Evolutionary conservation across 2,888 invertebrate genomes (phyloP).

Genomic region (Phaedon cochleariae): DNA sequence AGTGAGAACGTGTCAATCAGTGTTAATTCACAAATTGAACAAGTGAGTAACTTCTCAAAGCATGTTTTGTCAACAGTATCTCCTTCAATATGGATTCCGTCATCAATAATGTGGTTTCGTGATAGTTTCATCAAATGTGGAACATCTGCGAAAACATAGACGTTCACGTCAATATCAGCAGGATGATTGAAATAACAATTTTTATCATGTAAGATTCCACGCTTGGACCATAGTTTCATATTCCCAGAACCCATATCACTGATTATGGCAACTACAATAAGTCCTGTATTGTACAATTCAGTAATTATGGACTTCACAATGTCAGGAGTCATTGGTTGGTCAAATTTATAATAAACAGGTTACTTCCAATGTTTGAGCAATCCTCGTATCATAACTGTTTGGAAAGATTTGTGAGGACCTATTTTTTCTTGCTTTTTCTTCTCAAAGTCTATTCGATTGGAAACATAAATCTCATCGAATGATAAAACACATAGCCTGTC

Average conservation of each 20-base stretch:
- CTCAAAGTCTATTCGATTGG: constrained; percentile 32
- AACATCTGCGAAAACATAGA: not conserved
- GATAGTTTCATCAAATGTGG: not conserved
- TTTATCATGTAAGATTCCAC: not conserved
- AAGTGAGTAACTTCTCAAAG: not conserved
- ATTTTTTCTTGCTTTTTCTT: constrained; percentile 30
- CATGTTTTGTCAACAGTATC: not conserved
- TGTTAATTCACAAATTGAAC: constrained; percentile 11
- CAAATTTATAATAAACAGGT: not conserved
- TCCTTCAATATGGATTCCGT: not conserved
- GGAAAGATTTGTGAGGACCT: constrained; percentile 20
- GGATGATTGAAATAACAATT: not conserved
- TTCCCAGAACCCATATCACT: not conserved
- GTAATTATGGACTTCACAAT: not conserved
- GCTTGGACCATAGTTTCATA: not conserved
- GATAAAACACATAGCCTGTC: constrained; percentile 32
- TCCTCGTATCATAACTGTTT: constrained; percentile 9
- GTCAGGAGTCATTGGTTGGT: not conserved
- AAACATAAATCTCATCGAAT: constrained; percentile 34
- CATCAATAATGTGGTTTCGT: not conserved
- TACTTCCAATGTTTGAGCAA: constrained; percentile 18
- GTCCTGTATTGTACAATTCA: constrained; percentile 9
- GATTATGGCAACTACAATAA: not conserved
- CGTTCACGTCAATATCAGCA: not conserved
- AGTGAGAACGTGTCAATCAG: constrained; percentile 9